Evolutionary conservation across 2,797 vertebrate species (phyloP).

Genomic region (Cyprinodon diabolis): DNA sequence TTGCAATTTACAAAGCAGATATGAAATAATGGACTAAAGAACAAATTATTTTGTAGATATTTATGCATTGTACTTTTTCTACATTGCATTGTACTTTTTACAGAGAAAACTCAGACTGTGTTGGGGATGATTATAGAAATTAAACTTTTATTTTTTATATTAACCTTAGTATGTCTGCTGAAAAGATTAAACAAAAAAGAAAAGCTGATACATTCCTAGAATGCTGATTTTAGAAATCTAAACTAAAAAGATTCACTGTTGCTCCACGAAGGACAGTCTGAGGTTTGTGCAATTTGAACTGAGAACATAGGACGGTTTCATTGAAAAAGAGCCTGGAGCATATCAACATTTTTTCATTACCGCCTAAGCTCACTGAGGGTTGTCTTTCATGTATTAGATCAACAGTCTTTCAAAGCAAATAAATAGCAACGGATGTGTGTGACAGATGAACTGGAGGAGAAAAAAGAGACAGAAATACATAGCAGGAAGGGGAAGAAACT

Average conservation of each 20-base stretch:
- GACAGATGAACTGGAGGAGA: constrained; percentile 30
- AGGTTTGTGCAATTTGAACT: constrained; percentile 50
- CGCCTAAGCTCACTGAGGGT: constrained; percentile 54
- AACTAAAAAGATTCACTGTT: constrained; percentile 37
- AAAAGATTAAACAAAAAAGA: not conserved
- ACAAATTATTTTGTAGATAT: not conserved
- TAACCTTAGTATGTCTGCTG: not conserved
- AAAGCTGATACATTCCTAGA: constrained; percentile 1
- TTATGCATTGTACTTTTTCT: not conserved
- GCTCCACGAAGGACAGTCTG: constrained; percentile 38
- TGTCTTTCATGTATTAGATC: constrained; percentile 69
- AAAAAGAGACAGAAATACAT: constrained; percentile 29
- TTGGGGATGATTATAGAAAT: not conserved
- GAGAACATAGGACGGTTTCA: constrained; percentile 35
- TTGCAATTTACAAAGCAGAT: constrained; percentile 1
- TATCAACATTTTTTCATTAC: constrained; percentile 51
- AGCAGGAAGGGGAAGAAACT: constrained; percentile 10
- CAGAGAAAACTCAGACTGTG: not conserved
- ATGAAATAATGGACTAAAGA: not conserved
- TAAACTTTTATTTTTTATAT: not conserved
- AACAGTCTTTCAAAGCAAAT: constrained; percentile 61
- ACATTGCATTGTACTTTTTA: not conserved
- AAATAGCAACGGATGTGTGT: constrained; percentile 35
- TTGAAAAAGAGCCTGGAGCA: constrained; percentile 47
- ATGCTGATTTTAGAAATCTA: constrained; percentile 29